These are phyloP conservation scores for Lasioglossum oenotherae DNA, from an alignment of 2,888 invertebrate genomes.

Conservation along the genomic window DNA sequence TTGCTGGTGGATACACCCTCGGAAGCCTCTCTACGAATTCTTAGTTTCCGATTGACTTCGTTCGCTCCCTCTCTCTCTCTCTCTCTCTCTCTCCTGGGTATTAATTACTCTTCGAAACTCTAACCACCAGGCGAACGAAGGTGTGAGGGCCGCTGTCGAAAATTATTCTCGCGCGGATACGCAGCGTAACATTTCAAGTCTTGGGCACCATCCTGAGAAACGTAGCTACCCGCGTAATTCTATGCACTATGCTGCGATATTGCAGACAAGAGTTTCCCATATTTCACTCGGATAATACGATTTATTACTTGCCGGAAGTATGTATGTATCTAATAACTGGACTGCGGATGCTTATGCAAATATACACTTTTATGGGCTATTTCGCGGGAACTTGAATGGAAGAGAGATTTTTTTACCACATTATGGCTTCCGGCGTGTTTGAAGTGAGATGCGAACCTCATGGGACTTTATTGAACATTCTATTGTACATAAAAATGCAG, in stretches of 20 bases:
- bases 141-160: not conserved
- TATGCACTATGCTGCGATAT: conserved; percentile 14
- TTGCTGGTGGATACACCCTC: not conserved
- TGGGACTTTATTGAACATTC: not conserved
- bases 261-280: conserved; percentile 41
- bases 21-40: not conserved
- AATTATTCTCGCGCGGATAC: not conserved
- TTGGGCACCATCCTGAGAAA: conserved; percentile 16
- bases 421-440: not conserved
- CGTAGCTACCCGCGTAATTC: conserved; percentile 34
- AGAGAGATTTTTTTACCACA: not conserved
- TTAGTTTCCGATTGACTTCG: not conserved
- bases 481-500: not conserved
- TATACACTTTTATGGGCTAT: not conserved
- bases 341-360: not conserved
- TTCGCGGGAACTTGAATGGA: not conserved
- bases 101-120: not conserved
- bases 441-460: not conserved
- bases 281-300: conserved; percentile 53
- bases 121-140: not conserved
- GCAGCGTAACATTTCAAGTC: not conserved
- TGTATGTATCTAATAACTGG: not conserved
- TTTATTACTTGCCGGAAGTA: conserved; percentile 36
- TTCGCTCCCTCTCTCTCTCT: not conserved
- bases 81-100: not conserved